A percentile compares a stretch with the other conserved stretches of the same genome.
phyloP scores from a whole-genome alignment of 1,140 invertebrate species.

The Nebria ingens region DNA sequence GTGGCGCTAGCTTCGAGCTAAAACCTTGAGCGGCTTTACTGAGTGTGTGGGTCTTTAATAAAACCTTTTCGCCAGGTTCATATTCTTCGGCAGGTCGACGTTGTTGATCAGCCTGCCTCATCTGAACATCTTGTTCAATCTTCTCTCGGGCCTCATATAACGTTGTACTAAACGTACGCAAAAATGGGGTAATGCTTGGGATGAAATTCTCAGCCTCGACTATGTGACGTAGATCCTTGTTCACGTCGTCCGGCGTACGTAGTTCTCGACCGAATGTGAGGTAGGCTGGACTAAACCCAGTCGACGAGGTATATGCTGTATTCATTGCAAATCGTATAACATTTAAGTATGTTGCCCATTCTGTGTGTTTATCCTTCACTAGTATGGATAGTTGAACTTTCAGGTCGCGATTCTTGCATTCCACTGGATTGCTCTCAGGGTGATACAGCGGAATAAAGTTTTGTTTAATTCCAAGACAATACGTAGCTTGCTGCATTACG shows the following conservation, averaged over 20 bases:
- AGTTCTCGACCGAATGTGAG: conserved; percentile 29
- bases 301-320: conserved; percentile 28
- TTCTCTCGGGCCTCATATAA: background rate
- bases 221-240: conserved; percentile 20
- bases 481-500: conserved; percentile 30
- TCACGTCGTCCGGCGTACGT: conserved; percentile 17
- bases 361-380: conserved; percentile 25
- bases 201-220: conserved; percentile 25
- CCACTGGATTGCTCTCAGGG: conserved; percentile 32
- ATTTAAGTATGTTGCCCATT: conserved; percentile 29
- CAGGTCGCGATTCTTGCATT: conserved; percentile 33
- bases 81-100: background rate
- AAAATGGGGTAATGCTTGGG: conserved; percentile 23
- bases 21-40: background rate
- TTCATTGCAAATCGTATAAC: conserved; percentile 35
- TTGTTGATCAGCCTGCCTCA: background rate
- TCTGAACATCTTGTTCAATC: background rate
- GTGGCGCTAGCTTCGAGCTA: background rate
- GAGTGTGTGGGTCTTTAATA: background rate
- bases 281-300: conserved; percentile 31
- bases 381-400: conserved; percentile 30
- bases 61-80: background rate
- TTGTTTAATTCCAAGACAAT: conserved; percentile 26
- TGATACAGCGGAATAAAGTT: conserved; percentile 29
- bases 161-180: background rate